Conservation (phyloP, 2,888 invertebrate genomes). For the Gandaritis pyraliata region DNA sequence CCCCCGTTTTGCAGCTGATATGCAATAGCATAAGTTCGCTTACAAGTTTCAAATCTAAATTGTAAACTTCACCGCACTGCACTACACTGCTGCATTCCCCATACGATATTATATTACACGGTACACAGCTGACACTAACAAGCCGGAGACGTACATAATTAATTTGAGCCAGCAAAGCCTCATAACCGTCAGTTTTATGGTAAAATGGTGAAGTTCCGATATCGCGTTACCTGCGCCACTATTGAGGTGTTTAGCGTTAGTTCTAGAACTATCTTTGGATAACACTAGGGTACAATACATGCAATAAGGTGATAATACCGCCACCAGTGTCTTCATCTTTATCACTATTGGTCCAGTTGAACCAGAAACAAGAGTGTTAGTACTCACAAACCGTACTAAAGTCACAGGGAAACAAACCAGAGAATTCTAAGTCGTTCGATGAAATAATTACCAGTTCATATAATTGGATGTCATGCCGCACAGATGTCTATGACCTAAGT, state of each 20-base stretch:
- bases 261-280: constrained; percentile 2
- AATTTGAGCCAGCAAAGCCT: constrained; percentile 22
- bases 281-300: not conserved
- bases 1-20: too few relatives aligned
- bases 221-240: constrained; percentile 17
- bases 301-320: not conserved
- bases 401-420: too few relatives aligned
- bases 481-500: not conserved
- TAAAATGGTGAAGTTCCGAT: constrained; percentile 17
- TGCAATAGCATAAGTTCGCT: too few relatives aligned
- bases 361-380: too few relatives aligned
- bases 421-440: too few relatives aligned
- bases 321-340: too few relatives aligned
- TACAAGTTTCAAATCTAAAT: not conserved
- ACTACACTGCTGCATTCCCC: too few relatives aligned
- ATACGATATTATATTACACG: not conserved
- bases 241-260: not conserved
- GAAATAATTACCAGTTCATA: too few relatives aligned
- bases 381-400: too few relatives aligned
- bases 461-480: not conserved
- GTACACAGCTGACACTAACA: not conserved
- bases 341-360: too few relatives aligned
- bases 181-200: constrained; percentile 16
- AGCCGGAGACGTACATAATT: constrained; percentile 22
- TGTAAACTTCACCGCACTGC: too few relatives aligned